Conservation (phyloP, 2,888 invertebrate genomes). For the Eilema griseolum region DNA sequence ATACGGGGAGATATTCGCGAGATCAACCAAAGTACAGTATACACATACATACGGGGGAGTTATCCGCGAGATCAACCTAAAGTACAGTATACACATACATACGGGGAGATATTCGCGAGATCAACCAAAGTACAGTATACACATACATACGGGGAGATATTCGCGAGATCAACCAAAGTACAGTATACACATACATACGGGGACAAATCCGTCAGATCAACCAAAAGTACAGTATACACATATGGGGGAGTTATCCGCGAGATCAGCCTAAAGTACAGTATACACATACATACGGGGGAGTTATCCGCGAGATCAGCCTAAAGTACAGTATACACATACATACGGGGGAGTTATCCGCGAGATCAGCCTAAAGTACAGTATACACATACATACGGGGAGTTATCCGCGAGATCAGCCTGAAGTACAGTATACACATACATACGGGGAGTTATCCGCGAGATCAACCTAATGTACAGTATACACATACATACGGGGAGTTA, state of each 20-base stretch:
- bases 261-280: slow-evolving; percentile 65
- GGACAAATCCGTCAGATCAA: slow-evolving; percentile 76
- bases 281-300: background rate
- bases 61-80: slow-evolving; percentile 76
- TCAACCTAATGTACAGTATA: slow-evolving; percentile 58
- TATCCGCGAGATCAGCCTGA: slow-evolving; percentile 76
- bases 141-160: slow-evolving; percentile 63
- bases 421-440: background rate
- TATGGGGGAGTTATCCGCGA: slow-evolving; percentile 58
- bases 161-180: slow-evolving; percentile 71
- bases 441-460: slow-evolving; percentile 65
- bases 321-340: background rate
- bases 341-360: slow-evolving; percentile 58
- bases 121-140: slow-evolving; percentile 59
- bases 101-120: slow-evolving; percentile 74
- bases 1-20: slow-evolving; percentile 69
- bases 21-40: slow-evolving; percentile 65
- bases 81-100: background rate
- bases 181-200: background rate
- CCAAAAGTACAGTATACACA: slow-evolving; percentile 8
- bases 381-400: background rate
- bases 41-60: too few species aligned
- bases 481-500: slow-evolving; percentile 18
- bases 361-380: slow-evolving; percentile 65
- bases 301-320: slow-evolving; percentile 76